Evolutionary conservation across 2,888 invertebrate genomes (phyloP).

Genomic region (Volucella inflata): DNA sequence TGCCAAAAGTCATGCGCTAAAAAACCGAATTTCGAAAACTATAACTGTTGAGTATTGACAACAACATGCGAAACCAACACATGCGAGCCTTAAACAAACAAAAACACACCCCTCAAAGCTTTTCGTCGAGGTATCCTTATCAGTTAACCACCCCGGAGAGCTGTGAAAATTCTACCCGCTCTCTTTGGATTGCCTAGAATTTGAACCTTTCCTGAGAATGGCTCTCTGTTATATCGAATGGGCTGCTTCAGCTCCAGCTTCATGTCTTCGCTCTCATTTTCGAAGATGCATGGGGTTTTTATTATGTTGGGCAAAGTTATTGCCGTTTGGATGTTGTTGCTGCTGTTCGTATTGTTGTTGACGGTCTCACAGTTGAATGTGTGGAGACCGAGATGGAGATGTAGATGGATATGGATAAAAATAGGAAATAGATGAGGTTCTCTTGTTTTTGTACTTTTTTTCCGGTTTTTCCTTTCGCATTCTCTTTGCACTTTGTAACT

Average conservation of each 20-base stretch:
- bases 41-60: slow-evolving; percentile 76
- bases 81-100: slow-evolving; percentile 66
- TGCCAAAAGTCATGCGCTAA: slow-evolving; percentile 57
- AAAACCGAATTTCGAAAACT: slow-evolving; percentile 64
- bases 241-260: slow-evolving; percentile 2
- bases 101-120: slow-evolving; percentile 75
- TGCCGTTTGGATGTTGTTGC: slow-evolving; percentile 42
- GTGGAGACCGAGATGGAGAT: slow-evolving; percentile 34
- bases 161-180: slow-evolving; percentile 21
- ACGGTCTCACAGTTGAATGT: slow-evolving; percentile 24
- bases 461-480: too few relatives aligned
- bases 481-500: slow-evolving; percentile 33
- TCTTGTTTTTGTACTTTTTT: slow-evolving; percentile 12
- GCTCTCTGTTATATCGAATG: slow-evolving; percentile 5
- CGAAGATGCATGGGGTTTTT: slow-evolving; percentile 62
- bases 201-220: background rate
- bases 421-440: slow-evolving; percentile 53
- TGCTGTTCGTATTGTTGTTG: slow-evolving; percentile 42
- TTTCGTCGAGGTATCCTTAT: slow-evolving; percentile 59
- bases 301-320: slow-evolving; percentile 67
- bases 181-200: slow-evolving; percentile 9
- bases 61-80: slow-evolving; percentile 62
- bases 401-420: slow-evolving; percentile 37
- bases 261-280: slow-evolving; percentile 35
- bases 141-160: slow-evolving; percentile 53